These are phyloP conservation scores for Silvanus unidentatus DNA, from an alignment of 2,888 invertebrate species.

Conservation along the genomic window DNA sequence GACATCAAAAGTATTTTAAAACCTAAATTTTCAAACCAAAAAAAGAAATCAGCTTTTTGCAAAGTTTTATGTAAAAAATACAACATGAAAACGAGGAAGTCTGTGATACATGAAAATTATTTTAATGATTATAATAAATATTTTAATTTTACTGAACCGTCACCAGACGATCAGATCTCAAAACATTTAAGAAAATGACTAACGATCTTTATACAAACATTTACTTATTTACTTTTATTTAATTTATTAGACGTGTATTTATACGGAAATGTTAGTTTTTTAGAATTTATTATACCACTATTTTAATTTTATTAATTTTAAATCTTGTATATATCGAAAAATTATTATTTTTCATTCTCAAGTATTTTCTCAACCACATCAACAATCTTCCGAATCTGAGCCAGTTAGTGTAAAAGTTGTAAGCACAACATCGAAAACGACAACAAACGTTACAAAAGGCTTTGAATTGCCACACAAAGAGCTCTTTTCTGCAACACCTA, in stretches of 20 bases:
- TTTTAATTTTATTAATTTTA: constrained; percentile 20
- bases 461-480: constrained; percentile 49
- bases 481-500: constrained; percentile 48
- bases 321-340: constrained; percentile 17
- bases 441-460: constrained; percentile 52
- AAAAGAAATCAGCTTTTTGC: constrained; percentile 48
- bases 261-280: too few relatives aligned
- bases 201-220: too few relatives aligned
- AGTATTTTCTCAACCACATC: constrained; percentile 3
- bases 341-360: not conserved
- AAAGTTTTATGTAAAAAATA: constrained; percentile 45
- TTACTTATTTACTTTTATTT: too few relatives aligned
- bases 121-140: constrained; percentile 11
- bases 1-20: constrained; percentile 29
- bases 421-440: constrained; percentile 47
- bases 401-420: constrained; percentile 34
- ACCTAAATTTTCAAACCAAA: constrained; percentile 23
- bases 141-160: constrained; percentile 56
- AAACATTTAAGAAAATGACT: constrained; percentile 33
- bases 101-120: constrained; percentile 21
- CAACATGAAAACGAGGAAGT: constrained; percentile 13
- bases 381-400: constrained; percentile 13
- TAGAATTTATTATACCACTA: too few relatives aligned
- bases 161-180: constrained; percentile 56
- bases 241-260: too few relatives aligned